Percentiles rank a stretch among this genome's conserved stretches.
Conservation (phyloP, 1,140 invertebrate species). For the Cylas formicarius region DNA sequence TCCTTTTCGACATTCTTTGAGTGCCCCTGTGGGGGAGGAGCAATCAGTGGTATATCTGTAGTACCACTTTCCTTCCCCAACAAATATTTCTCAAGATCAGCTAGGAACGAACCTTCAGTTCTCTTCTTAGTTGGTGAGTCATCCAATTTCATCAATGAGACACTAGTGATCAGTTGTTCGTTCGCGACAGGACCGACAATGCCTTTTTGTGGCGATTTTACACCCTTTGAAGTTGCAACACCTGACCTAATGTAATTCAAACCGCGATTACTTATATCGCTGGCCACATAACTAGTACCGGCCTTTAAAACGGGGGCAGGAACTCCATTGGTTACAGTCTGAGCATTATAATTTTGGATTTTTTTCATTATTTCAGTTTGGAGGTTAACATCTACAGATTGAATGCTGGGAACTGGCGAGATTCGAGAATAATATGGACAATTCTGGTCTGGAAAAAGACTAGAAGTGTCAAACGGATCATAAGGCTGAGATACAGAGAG, state of each 20-base stretch:
- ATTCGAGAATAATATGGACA: conserved; percentile 3
- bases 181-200: conserved; percentile 17
- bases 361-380: conserved; percentile 21
- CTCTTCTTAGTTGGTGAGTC: conserved; percentile 13
- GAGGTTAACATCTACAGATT: conserved; percentile 4
- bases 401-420: background rate
- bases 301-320: background rate
- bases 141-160: conserved; percentile 22
- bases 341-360: conserved; percentile 11
- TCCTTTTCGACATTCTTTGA: too few species aligned
- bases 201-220: conserved; percentile 22
- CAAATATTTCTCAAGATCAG: conserved; percentile 27
- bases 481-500: conserved; percentile 8
- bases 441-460: conserved; percentile 12
- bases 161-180: conserved; percentile 12
- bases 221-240: conserved; percentile 22
- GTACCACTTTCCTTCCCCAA: conserved; percentile 8
- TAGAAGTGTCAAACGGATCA: conserved; percentile 58
- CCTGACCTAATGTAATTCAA: conserved; percentile 20
- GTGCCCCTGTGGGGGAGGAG: background rate
- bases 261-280: conserved; percentile 27
- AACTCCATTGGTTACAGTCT: background rate
- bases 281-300: conserved; percentile 17
- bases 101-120: conserved; percentile 21
- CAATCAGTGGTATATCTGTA: background rate